Evolutionary conservation across 2,113 vertebrate genomes (phyloP).

Genomic region (Peromyscus leucopus): DNA sequence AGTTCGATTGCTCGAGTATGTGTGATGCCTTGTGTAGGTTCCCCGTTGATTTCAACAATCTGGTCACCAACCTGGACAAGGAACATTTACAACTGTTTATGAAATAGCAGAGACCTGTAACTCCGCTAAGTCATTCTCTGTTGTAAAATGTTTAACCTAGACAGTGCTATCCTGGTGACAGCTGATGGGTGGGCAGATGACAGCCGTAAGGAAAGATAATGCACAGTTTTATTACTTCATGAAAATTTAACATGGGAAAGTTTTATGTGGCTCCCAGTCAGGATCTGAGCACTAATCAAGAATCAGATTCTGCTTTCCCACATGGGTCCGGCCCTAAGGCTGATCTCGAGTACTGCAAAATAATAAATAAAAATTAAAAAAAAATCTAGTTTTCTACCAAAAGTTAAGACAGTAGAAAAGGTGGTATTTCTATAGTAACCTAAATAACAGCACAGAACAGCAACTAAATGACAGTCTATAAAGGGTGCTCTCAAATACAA

Average conservation of each 20-base stretch:
- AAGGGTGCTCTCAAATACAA: neutral
- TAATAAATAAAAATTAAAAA: neutral
- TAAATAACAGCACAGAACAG: neutral
- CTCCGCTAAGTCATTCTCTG: neutral
- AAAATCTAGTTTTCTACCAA: neutral
- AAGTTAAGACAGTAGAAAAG: neutral
- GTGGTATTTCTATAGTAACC: neutral
- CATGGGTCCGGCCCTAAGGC: neutral
- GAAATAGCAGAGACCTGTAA: neutral
- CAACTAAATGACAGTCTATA: neutral
- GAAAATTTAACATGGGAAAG: neutral
- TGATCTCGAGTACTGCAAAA: neutral
- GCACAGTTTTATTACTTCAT: neutral
- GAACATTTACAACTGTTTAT: slow-evolving; percentile 34
- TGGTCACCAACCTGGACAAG: slow-evolving; percentile 96
- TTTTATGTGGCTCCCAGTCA: neutral
- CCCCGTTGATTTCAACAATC: slow-evolving; percentile 99
- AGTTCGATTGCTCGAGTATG: slow-evolving; percentile 98
- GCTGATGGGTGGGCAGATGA: neutral
- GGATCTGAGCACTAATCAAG: neutral
- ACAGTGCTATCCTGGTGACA: neutral
- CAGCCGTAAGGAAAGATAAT: neutral
- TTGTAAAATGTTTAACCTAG: neutral
- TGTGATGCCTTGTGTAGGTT: slow-evolving; percentile 98
- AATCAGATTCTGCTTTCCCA: neutral